These are phyloP conservation scores for Acanthopleura granulata DNA, from an alignment of 2,888 invertebrate genomes.

Conservation along the genomic window DNA sequence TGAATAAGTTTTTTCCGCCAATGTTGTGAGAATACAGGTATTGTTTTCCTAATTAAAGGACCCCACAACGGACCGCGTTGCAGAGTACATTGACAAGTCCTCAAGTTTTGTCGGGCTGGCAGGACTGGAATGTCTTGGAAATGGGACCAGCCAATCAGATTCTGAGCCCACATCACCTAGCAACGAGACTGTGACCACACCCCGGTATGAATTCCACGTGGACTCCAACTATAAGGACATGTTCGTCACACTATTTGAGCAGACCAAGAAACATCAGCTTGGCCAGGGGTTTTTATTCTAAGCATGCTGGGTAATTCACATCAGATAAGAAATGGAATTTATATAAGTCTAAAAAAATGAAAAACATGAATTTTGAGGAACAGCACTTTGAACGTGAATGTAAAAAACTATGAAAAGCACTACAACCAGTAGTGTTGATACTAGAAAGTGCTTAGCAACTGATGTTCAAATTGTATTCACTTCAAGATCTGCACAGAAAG, in stretches of 20 bases:
- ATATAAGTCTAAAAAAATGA: no score
- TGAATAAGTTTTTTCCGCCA: no score
- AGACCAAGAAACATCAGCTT: conserved; percentile 47
- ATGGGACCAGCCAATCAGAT: conserved; percentile 25
- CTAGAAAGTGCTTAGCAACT: no score
- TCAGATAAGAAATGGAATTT: no score
- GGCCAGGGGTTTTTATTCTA: conserved; percentile 46
- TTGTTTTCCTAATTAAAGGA: no score
- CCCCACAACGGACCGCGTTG: conserved; percentile 51
- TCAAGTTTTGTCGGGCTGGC: conserved; percentile 23
- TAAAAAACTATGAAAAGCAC: no score
- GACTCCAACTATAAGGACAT: conserved; percentile 42
- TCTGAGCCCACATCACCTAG: conserved; percentile 24
- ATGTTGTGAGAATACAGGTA: no score
- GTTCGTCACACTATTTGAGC: conserved; percentile 52
- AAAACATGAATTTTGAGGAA: no score
- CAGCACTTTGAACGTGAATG: no score
- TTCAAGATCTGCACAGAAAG: no score
- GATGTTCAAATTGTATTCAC: no score
- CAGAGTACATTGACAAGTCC: conserved; percentile 53
- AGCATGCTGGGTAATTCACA: neutral
- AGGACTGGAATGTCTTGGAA: conserved; percentile 30
- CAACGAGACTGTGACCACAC: conserved; percentile 37
- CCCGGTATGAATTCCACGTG: conserved; percentile 55
- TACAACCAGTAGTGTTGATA: no score